Evolutionary conservation across 2,888 invertebrate species (phyloP).

Genomic region (Drosophila atroscutellata): DNA sequence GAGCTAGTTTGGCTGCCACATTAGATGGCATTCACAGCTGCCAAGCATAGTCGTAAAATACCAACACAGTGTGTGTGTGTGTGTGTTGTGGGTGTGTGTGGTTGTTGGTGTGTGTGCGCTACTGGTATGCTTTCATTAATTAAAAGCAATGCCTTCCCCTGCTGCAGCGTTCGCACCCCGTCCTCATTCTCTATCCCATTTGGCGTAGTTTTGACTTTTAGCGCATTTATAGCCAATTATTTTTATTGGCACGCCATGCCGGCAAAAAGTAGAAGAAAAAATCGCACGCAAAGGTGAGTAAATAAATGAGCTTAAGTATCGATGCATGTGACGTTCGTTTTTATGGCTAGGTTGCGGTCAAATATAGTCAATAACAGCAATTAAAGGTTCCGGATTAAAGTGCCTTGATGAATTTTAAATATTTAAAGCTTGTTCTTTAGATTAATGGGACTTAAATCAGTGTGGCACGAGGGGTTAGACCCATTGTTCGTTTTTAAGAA

Average conservation of each 20-base stretch:
- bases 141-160: slow-evolving; percentile 61
- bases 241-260: slow-evolving; percentile 59
- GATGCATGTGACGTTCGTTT: slow-evolving; percentile 51
- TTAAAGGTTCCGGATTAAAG: slow-evolving; percentile 13
- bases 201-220: slow-evolving; percentile 74
- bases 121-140: slow-evolving; percentile 64
- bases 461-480: not conserved
- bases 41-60: slow-evolving; percentile 62
- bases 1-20: slow-evolving; percentile 31
- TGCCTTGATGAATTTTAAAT: not conserved
- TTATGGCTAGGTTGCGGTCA: slow-evolving; percentile 30
- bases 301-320: slow-evolving; percentile 70
- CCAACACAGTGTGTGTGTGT: slow-evolving; percentile 30
- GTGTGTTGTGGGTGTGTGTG: slow-evolving; percentile 4
- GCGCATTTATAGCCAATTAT: slow-evolving; percentile 80
- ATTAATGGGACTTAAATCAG: not conserved
- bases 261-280: not conserved
- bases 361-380: slow-evolving; percentile 14
- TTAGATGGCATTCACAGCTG: slow-evolving; percentile 65
- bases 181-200: slow-evolving; percentile 21
- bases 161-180: slow-evolving; percentile 15
- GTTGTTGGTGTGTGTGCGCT: slow-evolving; percentile 10
- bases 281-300: slow-evolving; percentile 57
- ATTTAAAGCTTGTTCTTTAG: not conserved
- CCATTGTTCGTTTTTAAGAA: not conserved